Base-by-base conservation (phyloP, 1,140 invertebrate species). In the Anoplophora glabripennis region DNA sequence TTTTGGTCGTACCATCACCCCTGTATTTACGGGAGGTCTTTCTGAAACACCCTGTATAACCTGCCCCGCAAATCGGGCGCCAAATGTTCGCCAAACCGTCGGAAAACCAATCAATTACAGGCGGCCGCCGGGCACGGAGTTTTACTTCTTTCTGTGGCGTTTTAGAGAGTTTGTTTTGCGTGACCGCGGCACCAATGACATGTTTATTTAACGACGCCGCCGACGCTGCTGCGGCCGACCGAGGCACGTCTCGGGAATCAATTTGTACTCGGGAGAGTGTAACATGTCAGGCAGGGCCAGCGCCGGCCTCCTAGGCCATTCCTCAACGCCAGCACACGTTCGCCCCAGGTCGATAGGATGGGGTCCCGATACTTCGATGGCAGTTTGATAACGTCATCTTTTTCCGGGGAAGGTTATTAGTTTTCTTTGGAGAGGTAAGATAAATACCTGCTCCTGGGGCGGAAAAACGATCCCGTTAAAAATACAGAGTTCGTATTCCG, bases 211-310 rank as follows among this genome's bases (percentile, higher is more conserved):
- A 62, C 49, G 49, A 49, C 45, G 34, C 46, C 12, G 21, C 3
- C 21, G 21, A 28, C 21, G 21, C 21, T 28, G 21, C 21, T 28
- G 21, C 21, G 11, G 54, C 55, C 48, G 36, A 17, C 52, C 49
- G 44, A 56, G 47, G 52, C 63, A 65, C 63, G 59, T 61, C 52
- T 34, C 63, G 54, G 40, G 63, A 65, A 65, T 65, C 63, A 65
- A 65, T 65, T 65, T 65, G 63, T 65, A 54, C 61, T 21, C 55
- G 45, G 47, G 59, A 54, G 52, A 55, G 53, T 49, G 57, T 59
- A 54, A 52, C 53, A 49, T 55, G 59, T 61, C 59, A 61, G 38
- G 44, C 41, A 17, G 41, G 42, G 28, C 21, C 48, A 42, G 18
- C 40, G 52, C 49, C 38, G 21, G 21, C 21, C 21, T 28, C 21